Base-by-base conservation (phyloP, 2,797 vertebrate species). In the Cuniculus paca region DNA sequence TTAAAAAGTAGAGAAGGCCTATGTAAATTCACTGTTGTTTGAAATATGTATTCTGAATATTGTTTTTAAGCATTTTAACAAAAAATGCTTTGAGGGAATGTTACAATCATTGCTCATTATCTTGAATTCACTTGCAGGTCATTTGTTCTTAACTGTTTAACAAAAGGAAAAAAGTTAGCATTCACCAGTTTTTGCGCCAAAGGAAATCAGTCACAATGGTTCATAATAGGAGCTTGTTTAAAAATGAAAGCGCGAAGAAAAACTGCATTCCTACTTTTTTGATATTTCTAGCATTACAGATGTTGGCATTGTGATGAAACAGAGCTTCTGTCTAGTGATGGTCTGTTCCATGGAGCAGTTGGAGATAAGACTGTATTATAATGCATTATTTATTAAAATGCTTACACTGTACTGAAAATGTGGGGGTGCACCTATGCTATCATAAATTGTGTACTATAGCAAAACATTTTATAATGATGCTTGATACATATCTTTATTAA, bases 131-230 rank as follows among this genome's bases (percentile, higher is more conserved):
- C 86, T 94, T 77, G 58, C n/a, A 86, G 95, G 94, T 97, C 94
- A 91, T 95, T 96, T 84, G 75, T 94, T 96, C 84, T 82, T 96
- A 83, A 78, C 60, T 58, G 36, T 45, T 91, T 48, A 52, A 58
- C 80, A 8, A 48, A 84, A 26, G 54, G 39, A 36, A 34, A 89
- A 88, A 82, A 86, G 50, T 85, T 54, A 92, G 50, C 48, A 36
- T 94, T 95, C 42, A 31, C 58, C 42, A 61, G 77, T 50, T 72
- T 95, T 87, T 94, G 26, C 79, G 95, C 85, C 65, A 90, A 89
- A 97, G 72, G 87, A 98, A 97, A 97, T 97, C 95, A 96, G 95
- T 93, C 39, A 85, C 70, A 91, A 94, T 96, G 97, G 96, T 97
- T 97, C 91, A 56, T 93, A 94, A 95, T 60, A 87, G 80, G 85